A percentile compares a stretch with the other conserved stretches of the same genome.
Evolutionary conservation across 1,140 invertebrate species (phyloP).

Genomic region (Dufourea novaeangliae): DNA sequence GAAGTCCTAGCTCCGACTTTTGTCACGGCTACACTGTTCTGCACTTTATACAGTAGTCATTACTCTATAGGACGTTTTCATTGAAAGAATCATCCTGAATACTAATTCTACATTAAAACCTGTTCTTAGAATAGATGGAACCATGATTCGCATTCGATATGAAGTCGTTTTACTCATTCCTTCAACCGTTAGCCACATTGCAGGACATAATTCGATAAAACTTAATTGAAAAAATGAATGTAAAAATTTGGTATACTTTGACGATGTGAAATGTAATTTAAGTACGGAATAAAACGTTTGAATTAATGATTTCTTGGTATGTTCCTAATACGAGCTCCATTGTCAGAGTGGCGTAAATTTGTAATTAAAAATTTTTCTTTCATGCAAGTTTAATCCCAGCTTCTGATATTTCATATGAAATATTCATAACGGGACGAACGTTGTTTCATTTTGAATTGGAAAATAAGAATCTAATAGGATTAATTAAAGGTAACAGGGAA

Average conservation of each 20-base stretch:
- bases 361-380: neutral
- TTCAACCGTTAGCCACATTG: neutral
- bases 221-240: neutral
- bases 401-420: slow-evolving; percentile 1
- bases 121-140: too few species aligned
- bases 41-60: slow-evolving; percentile 58
- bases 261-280: neutral
- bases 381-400: neutral
- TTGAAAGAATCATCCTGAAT: slow-evolving; percentile 24
- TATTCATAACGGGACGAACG: neutral
- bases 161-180: neutral
- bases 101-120: slow-evolving; percentile 23
- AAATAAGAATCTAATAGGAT: slow-evolving; percentile 1
- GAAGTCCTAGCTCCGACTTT: slow-evolving; percentile 56
- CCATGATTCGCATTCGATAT: neutral
- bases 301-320: neutral
- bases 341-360: neutral
- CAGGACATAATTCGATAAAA: neutral
- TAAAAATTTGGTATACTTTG: neutral
- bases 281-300: neutral
- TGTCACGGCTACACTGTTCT: slow-evolving; percentile 56
- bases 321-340: neutral
- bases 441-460: neutral
- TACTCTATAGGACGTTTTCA: slow-evolving; percentile 42
- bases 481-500: neutral